Evolutionary conservation across 2,113 vertebrate species (phyloP).

Genomic region (mouse (Mus musculus)): DNA sequence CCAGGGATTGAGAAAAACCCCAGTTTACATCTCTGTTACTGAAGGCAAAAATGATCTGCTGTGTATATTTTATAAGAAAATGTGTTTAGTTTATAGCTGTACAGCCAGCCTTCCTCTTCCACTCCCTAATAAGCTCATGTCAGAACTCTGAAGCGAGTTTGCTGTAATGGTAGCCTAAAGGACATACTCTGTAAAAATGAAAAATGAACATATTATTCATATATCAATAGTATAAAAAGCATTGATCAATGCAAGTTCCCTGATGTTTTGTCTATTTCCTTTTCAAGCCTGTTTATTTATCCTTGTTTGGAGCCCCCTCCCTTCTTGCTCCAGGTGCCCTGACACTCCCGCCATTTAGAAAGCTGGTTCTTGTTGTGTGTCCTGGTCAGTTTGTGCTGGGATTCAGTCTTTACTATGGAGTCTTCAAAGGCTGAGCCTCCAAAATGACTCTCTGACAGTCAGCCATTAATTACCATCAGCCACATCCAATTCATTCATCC

Average conservation of each 20-base stretch:
- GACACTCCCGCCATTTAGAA: slow-evolving; percentile 40
- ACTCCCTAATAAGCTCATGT: slow-evolving; percentile 80
- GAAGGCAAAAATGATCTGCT: slow-evolving; percentile 78
- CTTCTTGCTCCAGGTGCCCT: slow-evolving; percentile 52
- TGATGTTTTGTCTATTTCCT: slow-evolving; percentile 49
- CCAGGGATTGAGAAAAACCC: neutral
- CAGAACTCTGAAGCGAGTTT: slow-evolving; percentile 80
- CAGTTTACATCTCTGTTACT: slow-evolving; percentile 78
- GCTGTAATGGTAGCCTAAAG: slow-evolving; percentile 80
- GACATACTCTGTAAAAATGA: slow-evolving; percentile 83
- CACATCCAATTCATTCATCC: slow-evolving; percentile 91
- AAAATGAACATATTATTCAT: slow-evolving; percentile 88
- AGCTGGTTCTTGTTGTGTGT: slow-evolving; percentile 68
- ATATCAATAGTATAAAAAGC: slow-evolving; percentile 81
- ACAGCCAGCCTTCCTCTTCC: slow-evolving; percentile 54
- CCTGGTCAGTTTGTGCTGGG: slow-evolving; percentile 82
- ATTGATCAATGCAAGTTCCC: slow-evolving; percentile 83
- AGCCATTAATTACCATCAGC: slow-evolving; percentile 94
- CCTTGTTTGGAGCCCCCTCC: neutral
- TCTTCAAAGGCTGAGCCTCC: slow-evolving; percentile 83
- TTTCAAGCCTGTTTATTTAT: slow-evolving; percentile 12
- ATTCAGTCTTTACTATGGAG: slow-evolving; percentile 84
- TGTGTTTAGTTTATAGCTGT: slow-evolving; percentile 83
- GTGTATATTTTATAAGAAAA: slow-evolving; percentile 86
- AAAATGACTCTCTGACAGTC: slow-evolving; percentile 90